These are phyloP conservation scores for Holothuria leucospilota DNA, from an alignment of 53 echinoderm and acorn worm species.

Conservation along the genomic window DNA sequence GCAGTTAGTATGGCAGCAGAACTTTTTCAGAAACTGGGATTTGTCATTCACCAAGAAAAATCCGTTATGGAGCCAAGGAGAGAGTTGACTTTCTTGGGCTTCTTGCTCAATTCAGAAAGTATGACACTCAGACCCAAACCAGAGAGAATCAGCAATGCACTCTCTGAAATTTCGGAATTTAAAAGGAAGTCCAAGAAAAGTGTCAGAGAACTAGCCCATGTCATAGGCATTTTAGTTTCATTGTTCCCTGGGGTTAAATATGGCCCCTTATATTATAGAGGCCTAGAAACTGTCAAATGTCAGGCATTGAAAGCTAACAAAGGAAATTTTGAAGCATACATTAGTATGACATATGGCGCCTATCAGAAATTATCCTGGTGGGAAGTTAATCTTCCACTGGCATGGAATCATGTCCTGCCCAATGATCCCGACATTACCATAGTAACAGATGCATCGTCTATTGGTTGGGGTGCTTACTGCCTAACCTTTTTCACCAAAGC, in stretches of 20 bases:
- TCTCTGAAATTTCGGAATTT: slow-evolving; percentile 18
- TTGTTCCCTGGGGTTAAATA: too few species aligned
- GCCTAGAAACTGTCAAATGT: too few species aligned
- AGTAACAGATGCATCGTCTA: slow-evolving; percentile 36
- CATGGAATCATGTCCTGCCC: neutral
- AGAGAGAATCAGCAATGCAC: too few species aligned
- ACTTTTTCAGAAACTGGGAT: too few species aligned
- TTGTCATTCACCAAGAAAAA: too few species aligned
- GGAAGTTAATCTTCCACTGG: slow-evolving; percentile 18
- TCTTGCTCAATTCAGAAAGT: slow-evolving; percentile 1
- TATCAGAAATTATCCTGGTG: slow-evolving; percentile 34
- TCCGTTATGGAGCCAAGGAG: slow-evolving; percentile 23
- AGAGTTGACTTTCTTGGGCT: slow-evolving; percentile 36
- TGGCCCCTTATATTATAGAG: too few species aligned
- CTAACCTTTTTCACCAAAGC: too few species aligned
- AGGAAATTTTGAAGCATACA: slow-evolving; percentile 4
- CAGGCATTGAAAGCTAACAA: slow-evolving; percentile 4
- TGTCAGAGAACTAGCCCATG: too few species aligned
- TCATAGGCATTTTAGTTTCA: slow-evolving; percentile 45
- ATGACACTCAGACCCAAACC: slow-evolving; percentile 31
- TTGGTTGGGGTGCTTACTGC: too few species aligned
- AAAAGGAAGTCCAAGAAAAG: neutral
- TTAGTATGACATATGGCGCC: slow-evolving; percentile 1
- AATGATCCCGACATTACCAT: slow-evolving; percentile 1
- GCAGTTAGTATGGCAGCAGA: too few species aligned